Conservation (phyloP, 2,113 vertebrate species). For the Galbula dea region DNA sequence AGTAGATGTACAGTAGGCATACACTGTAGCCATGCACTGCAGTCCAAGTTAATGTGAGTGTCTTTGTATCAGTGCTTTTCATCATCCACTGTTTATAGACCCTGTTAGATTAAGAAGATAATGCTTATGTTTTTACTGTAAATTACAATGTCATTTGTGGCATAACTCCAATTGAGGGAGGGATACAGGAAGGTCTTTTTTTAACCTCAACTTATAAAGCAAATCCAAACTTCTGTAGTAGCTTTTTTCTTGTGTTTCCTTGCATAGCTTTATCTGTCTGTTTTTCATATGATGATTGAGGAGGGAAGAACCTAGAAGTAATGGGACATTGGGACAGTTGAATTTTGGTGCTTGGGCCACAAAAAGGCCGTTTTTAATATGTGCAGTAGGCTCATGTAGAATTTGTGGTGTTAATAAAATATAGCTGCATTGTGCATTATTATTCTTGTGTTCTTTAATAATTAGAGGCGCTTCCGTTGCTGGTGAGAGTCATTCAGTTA, state of each 20-base stretch:
- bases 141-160: neutral
- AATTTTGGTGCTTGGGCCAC: neutral
- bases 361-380: neutral
- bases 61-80: neutral
- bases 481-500: conserved; percentile 93
- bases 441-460: neutral
- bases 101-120: neutral
- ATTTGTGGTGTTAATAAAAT: neutral
- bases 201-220: neutral
- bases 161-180: neutral
- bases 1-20: neutral
- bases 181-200: neutral
- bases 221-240: neutral
- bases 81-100: neutral
- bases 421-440: neutral
- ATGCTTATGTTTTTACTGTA: neutral
- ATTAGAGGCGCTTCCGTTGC: conserved; percentile 88
- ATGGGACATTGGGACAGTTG: neutral
- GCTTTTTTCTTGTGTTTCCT: neutral
- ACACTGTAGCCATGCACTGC: neutral
- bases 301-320: neutral
- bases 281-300: neutral
- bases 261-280: neutral
- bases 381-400: neutral
- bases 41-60: neutral